phyloP scores from a whole-genome alignment of 2,113 vertebrate genomes.

The Brachyhypopomus gauderio region DNA sequence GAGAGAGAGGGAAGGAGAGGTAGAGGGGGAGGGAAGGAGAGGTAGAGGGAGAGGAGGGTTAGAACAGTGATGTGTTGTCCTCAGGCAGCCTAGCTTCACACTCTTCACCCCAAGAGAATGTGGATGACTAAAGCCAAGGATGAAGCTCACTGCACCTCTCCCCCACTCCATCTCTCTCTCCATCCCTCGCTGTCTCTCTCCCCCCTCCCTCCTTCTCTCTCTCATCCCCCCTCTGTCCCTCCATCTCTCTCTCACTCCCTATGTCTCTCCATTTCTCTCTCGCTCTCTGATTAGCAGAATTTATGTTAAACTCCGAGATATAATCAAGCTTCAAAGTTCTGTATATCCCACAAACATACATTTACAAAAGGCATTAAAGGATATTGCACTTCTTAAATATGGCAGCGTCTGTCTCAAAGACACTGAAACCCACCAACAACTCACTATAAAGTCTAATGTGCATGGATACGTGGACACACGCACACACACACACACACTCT shows the following conservation, averaged over 20 bases:
- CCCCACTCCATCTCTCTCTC: slow-evolving; percentile 18
- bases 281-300: background rate
- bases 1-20: slow-evolving; percentile 64
- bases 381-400: background rate
- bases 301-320: background rate
- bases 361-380: background rate
- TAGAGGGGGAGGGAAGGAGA: slow-evolving; percentile 64
- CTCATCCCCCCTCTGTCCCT: slow-evolving; percentile 26
- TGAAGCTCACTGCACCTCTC: slow-evolving; percentile 27
- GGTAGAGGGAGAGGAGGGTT: slow-evolving; percentile 62
- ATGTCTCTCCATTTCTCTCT: background rate
- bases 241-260: background rate
- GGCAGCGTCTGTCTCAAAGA: background rate
- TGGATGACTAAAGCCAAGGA: slow-evolving; percentile 36
- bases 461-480: slow-evolving; percentile 17
- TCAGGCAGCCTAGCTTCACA: slow-evolving; percentile 35
- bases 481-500: slow-evolving; percentile 36
- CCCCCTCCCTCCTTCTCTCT: background rate
- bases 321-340: background rate
- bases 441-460: background rate
- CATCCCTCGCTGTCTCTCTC: slow-evolving; percentile 26
- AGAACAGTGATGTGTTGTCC: slow-evolving; percentile 42
- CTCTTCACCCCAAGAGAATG: slow-evolving; percentile 38
- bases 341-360: background rate
- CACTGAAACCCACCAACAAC: background rate